These are phyloP conservation scores for Papilio xuthus DNA, from an alignment of 1,140 invertebrate genomes.

Conservation along the genomic window DNA sequence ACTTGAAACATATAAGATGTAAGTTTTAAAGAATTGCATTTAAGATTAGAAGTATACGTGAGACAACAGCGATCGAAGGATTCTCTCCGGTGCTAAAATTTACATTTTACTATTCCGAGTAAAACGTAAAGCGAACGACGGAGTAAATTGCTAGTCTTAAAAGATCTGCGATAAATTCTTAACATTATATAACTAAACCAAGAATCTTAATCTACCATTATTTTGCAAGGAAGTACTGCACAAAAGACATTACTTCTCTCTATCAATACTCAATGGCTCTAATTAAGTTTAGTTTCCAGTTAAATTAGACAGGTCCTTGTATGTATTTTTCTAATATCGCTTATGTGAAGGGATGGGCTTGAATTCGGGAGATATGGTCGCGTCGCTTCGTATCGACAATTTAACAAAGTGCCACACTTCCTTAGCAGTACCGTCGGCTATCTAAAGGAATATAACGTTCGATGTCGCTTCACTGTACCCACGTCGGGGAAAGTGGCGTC, in stretches of 20 bases:
- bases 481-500: constrained; percentile 6
- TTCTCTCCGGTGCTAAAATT: background rate
- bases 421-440: constrained; percentile 21
- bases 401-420: constrained; percentile 31
- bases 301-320: too few species aligned
- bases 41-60: background rate
- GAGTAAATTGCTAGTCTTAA: background rate
- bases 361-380: background rate
- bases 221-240: too few species aligned
- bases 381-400: constrained; percentile 29
- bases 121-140: background rate
- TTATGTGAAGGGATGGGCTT: background rate
- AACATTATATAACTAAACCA: background rate
- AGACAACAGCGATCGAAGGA: background rate
- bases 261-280: too few species aligned
- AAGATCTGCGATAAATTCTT: background rate
- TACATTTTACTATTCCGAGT: background rate
- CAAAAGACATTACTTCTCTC: too few species aligned
- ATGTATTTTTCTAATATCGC: background rate
- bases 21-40: background rate
- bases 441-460: constrained; percentile 30
- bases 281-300: too few species aligned
- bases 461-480: constrained; percentile 17
- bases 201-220: too few species aligned
- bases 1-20: background rate